These are phyloP conservation scores for Fregata magnificens DNA, from an alignment of 2,113 vertebrate genomes.

Conservation along the genomic window DNA sequence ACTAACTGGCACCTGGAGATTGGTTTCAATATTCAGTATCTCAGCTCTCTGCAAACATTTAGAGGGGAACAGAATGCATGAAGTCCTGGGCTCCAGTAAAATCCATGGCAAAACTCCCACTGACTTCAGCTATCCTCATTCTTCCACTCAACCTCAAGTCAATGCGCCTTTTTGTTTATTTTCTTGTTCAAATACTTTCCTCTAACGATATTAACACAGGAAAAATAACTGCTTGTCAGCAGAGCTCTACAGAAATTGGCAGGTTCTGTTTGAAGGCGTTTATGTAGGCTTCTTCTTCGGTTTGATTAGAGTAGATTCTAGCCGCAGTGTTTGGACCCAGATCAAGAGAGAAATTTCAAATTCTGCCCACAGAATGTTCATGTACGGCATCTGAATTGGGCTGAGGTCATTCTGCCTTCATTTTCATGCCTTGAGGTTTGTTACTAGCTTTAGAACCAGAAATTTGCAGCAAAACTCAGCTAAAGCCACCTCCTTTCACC, in stretches of 20 bases:
- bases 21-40: background rate
- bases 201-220: slow-evolving; percentile 7
- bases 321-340: slow-evolving; percentile 5
- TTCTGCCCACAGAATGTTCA: slow-evolving; percentile 45
- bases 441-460: slow-evolving; percentile 19
- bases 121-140: background rate
- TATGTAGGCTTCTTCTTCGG: background rate
- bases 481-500: slow-evolving; percentile 19
- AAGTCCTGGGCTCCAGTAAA: background rate
- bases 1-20: background rate
- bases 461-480: background rate
- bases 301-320: slow-evolving; percentile 50
- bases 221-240: slow-evolving; percentile 33
- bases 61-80: background rate
- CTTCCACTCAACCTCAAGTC: slow-evolving; percentile 2
- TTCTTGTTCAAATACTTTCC: slow-evolving; percentile 17
- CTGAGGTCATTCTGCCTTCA: slow-evolving; percentile 46
- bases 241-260: slow-evolving; percentile 11
- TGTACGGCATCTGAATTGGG: background rate
- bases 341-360: slow-evolving; percentile 37
- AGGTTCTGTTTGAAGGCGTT: slow-evolving; percentile 20
- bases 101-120: background rate
- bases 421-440: slow-evolving; percentile 40
- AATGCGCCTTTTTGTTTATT: slow-evolving; percentile 17
- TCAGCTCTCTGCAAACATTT: background rate